These are phyloP conservation scores for Diadumene lineata DNA, from an alignment of 92 coral and sea anemone genomes.

Conservation along the genomic window DNA sequence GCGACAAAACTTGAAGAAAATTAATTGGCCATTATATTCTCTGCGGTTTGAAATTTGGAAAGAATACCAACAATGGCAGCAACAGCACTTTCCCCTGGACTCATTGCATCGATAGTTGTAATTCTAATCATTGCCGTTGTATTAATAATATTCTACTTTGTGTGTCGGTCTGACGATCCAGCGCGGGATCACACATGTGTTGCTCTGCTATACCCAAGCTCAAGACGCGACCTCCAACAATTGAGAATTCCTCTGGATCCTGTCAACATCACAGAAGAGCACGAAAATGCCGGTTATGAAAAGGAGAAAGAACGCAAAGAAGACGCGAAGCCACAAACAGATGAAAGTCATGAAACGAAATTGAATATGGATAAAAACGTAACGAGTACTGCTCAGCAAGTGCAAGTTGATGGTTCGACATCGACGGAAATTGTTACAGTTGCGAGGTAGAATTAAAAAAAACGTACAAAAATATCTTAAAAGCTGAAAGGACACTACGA, in stretches of 20 bases:
- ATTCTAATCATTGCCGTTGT: conserved; percentile 12
- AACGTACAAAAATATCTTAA: too few species aligned
- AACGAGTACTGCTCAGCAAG: too few species aligned
- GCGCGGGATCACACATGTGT: conserved; percentile 39
- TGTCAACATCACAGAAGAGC: conserved; percentile 13
- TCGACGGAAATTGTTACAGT: too few species aligned
- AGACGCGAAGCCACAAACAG: conserved; percentile 2
- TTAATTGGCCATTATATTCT: too few species aligned
- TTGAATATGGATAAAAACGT: neutral
- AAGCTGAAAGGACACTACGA: too few species aligned
- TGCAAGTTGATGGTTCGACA: too few species aligned
- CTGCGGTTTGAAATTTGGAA: neutral
- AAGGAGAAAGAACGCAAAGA: conserved; percentile 6
- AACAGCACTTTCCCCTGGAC: conserved; percentile 24
- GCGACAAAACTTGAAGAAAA: too few species aligned
- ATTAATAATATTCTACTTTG: conserved; percentile 23
- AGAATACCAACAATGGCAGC: neutral
- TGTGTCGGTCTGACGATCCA: conserved; percentile 38
- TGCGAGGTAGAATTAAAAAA: too few species aligned
- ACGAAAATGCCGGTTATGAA: conserved; percentile 16
- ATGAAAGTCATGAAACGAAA: neutral
- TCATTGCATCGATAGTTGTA: conserved; percentile 31
- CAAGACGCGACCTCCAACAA: conserved; percentile 31
- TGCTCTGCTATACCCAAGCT: conserved; percentile 32
- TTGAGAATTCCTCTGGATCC: conserved; percentile 37